phyloP scores from a whole-genome alignment of 1,140 invertebrate genomes.

The Brachionus plicatilis region DNA sequence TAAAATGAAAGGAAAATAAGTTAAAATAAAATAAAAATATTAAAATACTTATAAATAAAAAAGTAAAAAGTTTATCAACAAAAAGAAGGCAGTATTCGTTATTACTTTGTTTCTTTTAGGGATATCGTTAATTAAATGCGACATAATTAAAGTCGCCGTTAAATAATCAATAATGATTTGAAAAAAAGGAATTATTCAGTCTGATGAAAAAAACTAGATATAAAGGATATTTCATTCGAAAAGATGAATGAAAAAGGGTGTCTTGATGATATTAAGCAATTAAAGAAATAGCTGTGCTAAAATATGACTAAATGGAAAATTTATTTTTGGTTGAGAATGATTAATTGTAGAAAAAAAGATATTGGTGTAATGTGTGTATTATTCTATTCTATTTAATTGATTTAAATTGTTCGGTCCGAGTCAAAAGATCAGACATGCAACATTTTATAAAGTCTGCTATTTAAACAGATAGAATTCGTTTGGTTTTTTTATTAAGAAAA shows the following conservation, averaged over 20 bases:
- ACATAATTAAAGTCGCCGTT: too few species aligned
- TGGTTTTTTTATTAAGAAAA: too few species aligned
- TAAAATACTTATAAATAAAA: too few species aligned
- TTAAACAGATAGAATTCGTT: background rate
- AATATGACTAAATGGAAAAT: background rate
- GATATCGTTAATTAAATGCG: too few species aligned
- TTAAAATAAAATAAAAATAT: too few species aligned
- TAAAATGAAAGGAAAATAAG: too few species aligned
- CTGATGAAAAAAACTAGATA: too few species aligned
- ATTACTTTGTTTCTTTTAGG: too few species aligned
- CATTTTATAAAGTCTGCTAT: background rate
- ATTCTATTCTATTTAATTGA: background rate
- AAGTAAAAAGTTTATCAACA: too few species aligned
- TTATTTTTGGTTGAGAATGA: background rate
- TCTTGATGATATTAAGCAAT: background rate
- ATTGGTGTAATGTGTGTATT: background rate
- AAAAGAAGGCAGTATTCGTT: too few species aligned
- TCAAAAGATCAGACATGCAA: background rate
- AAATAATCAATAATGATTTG: too few species aligned
- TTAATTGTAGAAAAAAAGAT: background rate
- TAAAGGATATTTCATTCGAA: background rate
- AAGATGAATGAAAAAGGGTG: background rate
- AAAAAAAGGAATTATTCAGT: too few species aligned
- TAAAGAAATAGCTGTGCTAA: background rate
- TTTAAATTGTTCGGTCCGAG: background rate